Evolutionary conservation across 2,797 vertebrate genomes (phyloP).

Genomic region (Pipistrellus pygmaeus): DNA sequence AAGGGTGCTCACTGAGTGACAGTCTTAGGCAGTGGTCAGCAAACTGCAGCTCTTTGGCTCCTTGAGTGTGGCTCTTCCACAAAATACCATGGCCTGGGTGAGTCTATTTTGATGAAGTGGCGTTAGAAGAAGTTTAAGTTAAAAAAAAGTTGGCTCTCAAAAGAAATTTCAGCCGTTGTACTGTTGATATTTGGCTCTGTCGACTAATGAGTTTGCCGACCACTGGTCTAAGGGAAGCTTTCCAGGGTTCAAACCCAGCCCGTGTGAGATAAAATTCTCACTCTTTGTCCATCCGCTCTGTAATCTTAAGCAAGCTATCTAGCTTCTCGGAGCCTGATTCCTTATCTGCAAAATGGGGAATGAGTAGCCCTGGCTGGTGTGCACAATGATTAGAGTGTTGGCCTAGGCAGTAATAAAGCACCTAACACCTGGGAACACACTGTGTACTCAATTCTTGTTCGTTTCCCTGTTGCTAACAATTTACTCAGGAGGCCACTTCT

Average conservation of each 20-base stretch:
- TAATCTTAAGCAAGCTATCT: background rate
- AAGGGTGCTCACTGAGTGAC: background rate
- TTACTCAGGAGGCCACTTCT: slow-evolving; percentile 22
- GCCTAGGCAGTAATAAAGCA: background rate
- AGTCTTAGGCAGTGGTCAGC: background rate
- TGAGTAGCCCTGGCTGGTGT: background rate
- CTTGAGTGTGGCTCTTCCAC: no score
- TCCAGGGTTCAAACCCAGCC: background rate
- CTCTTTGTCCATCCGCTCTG: background rate
- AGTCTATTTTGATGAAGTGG: no score
- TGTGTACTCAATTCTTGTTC: background rate
- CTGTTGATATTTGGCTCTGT: no score
- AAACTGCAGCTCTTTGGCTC: no score
- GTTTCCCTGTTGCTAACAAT: background rate
- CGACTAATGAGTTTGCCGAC: no score
- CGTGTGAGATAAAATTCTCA: background rate
- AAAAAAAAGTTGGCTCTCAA: no score
- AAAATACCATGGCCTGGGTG: no score
- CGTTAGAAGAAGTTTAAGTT: no score
- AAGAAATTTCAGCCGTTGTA: no score
- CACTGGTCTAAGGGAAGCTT: background rate
- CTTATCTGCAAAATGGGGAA: slow-evolving; percentile 4
- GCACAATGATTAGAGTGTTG: no score
- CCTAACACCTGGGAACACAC: background rate
- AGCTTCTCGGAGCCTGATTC: background rate